Conservation (phyloP, 2,797 vertebrate genomes). For the Liasis olivaceus region DNA sequence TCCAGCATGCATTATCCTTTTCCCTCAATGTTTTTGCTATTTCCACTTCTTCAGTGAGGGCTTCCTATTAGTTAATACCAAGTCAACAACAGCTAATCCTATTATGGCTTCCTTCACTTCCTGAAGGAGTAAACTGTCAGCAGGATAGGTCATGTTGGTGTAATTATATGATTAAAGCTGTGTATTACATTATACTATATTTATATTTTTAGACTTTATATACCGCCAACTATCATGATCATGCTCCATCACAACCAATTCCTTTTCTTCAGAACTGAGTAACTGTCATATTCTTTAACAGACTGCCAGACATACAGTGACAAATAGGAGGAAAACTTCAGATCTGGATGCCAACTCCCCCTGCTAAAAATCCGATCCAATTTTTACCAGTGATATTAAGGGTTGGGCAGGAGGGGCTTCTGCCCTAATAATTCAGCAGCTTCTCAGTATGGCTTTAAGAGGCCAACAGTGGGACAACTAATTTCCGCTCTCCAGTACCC, state of each 20-base stretch:
- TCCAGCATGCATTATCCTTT: background rate
- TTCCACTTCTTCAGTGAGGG: background rate
- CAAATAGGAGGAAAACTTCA: background rate
- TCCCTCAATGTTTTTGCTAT: background rate
- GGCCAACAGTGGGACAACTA: slow-evolving; percentile 3
- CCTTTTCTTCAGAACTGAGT: background rate
- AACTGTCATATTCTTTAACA: background rate
- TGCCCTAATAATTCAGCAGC: background rate
- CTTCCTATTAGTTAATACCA: background rate
- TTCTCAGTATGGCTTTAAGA: slow-evolving; percentile 5
- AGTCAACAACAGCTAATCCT: background rate
- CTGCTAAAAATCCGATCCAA: background rate
- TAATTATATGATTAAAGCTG: background rate
- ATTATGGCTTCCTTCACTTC: background rate
- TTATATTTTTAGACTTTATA: background rate
- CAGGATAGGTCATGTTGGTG: background rate
- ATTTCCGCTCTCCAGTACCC: slow-evolving; percentile 5
- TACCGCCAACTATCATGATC: background rate
- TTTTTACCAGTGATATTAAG: background rate
- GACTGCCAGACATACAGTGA: background rate
- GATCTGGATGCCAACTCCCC: background rate
- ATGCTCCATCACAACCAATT: background rate
- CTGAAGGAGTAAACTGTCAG: background rate
- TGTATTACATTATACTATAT: background rate
- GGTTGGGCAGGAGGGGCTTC: background rate